Conservation (phyloP, 2,888 invertebrate species). For the Eugnorisma glareosa region DNA sequence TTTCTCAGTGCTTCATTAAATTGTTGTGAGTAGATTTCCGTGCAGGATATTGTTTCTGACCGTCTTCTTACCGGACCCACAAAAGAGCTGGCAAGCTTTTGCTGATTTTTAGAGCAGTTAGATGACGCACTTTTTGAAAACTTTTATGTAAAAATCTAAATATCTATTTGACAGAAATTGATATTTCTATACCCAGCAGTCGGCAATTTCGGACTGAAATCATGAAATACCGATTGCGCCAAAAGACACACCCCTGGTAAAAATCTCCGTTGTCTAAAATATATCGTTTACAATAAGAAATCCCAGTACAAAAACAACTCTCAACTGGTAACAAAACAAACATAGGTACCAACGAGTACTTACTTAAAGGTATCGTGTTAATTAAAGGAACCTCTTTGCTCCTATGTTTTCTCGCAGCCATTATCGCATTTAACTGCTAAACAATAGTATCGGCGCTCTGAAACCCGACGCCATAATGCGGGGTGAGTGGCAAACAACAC, state of each 20-base stretch:
- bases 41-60: not conserved
- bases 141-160: not conserved
- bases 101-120: not conserved
- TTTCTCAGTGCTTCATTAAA: not conserved
- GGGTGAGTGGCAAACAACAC: conserved; percentile 13
- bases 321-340: conserved; percentile 9
- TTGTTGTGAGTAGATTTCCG: not conserved
- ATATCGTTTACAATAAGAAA: not conserved
- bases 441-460: conserved; percentile 27
- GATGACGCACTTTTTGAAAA: not conserved
- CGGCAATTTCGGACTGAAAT: not conserved
- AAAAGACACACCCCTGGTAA: not conserved
- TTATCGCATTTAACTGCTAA: conserved; percentile 20
- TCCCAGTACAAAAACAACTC: not conserved
- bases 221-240: not conserved
- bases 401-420: conserved; percentile 15
- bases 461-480: conserved; percentile 55
- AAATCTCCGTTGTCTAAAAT: not conserved
- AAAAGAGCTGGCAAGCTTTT: not conserved
- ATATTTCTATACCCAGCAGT: not conserved
- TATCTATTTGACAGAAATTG: not conserved
- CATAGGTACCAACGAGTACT: not conserved
- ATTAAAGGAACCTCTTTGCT: conserved; percentile 14
- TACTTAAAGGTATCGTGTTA: conserved; percentile 21
- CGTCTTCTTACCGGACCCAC: not conserved